Evolutionary conservation across 2,113 vertebrate genomes (phyloP).

Genomic region (Acanthisitta chloris): DNA sequence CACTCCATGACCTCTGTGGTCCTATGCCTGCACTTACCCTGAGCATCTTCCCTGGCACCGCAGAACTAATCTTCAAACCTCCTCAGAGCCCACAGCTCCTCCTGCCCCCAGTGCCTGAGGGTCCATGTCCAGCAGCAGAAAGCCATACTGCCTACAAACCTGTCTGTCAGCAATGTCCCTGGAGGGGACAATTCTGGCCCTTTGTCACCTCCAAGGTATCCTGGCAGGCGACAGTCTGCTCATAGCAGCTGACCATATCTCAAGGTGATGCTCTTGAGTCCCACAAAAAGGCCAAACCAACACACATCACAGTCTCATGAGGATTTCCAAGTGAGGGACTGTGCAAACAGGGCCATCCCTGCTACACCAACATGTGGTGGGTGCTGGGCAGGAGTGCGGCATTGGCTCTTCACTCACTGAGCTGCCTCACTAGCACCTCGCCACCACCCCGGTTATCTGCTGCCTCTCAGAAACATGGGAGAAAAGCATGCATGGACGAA

Average conservation of each 20-base stretch:
- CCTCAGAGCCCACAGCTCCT: background rate
- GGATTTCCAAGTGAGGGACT: background rate
- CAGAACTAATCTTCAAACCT: background rate
- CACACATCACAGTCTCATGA: background rate
- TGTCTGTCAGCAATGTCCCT: background rate
- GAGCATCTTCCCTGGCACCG: background rate
- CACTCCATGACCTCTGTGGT: fast-evolving
- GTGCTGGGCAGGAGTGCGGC: fast-evolving
- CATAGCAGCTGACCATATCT: background rate
- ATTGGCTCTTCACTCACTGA: background rate
- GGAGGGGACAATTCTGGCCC: background rate
- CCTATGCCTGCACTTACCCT: background rate
- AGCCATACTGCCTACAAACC: fast-evolving
- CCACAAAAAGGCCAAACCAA: background rate
- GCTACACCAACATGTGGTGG: background rate
- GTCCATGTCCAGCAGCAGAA: background rate
- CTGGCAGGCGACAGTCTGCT: background rate
- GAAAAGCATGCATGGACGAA: background rate
- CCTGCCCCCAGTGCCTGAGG: fast-evolving
- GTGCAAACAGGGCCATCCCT: background rate
- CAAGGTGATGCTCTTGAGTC: background rate
- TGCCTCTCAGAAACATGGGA: background rate
- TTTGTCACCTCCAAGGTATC: background rate
- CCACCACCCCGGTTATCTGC: background rate
- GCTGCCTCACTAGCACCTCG: background rate